Percentiles rank a stretch among this genome's conserved stretches.
phyloP scores from a whole-genome alignment of 2,113 vertebrate species.

The Scalopus aquaticus region DNA sequence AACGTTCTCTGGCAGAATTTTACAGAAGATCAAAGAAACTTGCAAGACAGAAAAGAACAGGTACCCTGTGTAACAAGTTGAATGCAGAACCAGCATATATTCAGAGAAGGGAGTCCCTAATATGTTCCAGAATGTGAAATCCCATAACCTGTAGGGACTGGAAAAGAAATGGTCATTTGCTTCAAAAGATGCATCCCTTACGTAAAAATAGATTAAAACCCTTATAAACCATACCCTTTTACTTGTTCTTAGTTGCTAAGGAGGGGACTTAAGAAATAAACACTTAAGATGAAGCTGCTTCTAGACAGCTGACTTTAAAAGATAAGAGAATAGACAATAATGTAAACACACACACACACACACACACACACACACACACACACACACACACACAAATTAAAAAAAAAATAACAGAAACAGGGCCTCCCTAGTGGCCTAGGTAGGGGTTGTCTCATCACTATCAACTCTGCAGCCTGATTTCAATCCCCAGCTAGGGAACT shows the following conservation, averaged over 20 bases:
- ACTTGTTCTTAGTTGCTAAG: too few species aligned
- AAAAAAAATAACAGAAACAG: too few species aligned
- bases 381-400: too few species aligned
- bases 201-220: not conserved
- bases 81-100: not conserved
- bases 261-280: not conserved
- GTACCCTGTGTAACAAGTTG: not conserved
- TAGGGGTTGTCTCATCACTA: too few species aligned
- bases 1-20: not conserved
- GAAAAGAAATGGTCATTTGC: not conserved
- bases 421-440: too few species aligned
- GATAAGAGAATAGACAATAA: too few species aligned
- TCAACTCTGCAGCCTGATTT: too few species aligned
- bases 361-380: too few species aligned
- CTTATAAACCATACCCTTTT: not conserved
- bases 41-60: not conserved
- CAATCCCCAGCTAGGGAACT: too few species aligned
- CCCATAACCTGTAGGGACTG: not conserved
- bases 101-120: not conserved
- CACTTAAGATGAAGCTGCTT: not conserved
- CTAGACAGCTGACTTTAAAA: not conserved
- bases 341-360: too few species aligned
- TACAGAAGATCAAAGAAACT: not conserved
- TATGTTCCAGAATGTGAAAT: not conserved
- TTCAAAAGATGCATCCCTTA: not conserved